Evolutionary conservation across 2,888 invertebrate genomes (phyloP).

Genomic region (Byasa hedistus): DNA sequence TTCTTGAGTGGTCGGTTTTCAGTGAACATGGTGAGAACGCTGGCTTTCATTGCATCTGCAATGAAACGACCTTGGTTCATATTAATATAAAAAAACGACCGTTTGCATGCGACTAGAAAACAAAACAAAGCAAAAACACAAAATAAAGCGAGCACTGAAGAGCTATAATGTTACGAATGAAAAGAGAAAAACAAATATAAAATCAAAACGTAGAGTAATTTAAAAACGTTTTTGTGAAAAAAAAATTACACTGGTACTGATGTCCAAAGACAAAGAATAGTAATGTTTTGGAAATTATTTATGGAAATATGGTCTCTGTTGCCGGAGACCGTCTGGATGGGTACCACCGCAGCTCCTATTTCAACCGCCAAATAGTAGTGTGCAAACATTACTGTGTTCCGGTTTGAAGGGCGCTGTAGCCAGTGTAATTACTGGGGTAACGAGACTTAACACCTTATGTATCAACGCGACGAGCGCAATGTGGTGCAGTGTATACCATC

Average conservation of each 20-base stretch:
- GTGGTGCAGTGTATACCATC: too few species aligned
- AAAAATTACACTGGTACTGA: background rate
- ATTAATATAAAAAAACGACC: slow-evolving; percentile 37
- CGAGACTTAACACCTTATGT: too few species aligned
- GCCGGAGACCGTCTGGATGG: too few species aligned
- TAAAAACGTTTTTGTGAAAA: too few species aligned
- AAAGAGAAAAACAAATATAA: background rate
- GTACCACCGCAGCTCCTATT: too few species aligned
- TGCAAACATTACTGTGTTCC: too few species aligned
- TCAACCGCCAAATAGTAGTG: too few species aligned
- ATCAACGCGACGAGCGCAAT: too few species aligned
- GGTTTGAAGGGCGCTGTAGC: too few species aligned
- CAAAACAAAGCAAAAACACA: slow-evolving; percentile 6
- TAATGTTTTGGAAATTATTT: background rate
- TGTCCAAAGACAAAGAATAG: background rate
- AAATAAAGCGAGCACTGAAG: slow-evolving; percentile 1
- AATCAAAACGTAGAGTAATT: background rate
- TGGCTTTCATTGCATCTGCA: slow-evolving; percentile 71
- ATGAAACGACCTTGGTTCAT: slow-evolving; percentile 55
- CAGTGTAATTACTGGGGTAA: too few species aligned
- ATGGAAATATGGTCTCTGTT: too few species aligned
- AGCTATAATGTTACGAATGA: background rate
- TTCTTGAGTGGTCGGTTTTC: slow-evolving; percentile 72
- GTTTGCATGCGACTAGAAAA: slow-evolving; percentile 15
- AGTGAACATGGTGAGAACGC: slow-evolving; percentile 66